These are phyloP conservation scores for Platalea minor DNA, from an alignment of 2,797 vertebrate species.

Conservation along the genomic window DNA sequence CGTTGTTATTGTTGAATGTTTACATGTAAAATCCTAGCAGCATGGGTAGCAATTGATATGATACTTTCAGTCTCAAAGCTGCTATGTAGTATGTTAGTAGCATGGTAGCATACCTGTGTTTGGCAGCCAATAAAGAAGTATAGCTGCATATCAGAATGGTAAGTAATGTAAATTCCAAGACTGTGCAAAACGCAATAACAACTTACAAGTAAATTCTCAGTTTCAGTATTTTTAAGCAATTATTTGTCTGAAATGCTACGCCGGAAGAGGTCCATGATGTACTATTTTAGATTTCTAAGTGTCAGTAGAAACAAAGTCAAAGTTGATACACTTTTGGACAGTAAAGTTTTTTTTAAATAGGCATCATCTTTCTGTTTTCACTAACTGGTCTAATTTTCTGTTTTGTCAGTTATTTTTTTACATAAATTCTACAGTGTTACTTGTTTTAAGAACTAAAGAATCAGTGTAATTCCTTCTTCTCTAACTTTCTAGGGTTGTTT, in stretches of 20 bases:
- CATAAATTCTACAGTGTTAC: not conserved
- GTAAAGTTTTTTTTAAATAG: not conserved
- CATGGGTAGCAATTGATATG: not conserved
- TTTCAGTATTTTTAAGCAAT: not conserved
- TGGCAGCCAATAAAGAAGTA: not conserved
- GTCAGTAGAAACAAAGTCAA: not conserved
- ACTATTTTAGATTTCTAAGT: not conserved
- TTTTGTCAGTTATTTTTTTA: not conserved
- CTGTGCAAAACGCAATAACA: not conserved
- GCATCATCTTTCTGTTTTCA: not conserved
- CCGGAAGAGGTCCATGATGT: not conserved
- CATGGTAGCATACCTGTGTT: not conserved
- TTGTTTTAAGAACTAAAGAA: not conserved
- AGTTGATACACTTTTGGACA: not conserved
- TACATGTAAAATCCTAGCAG: not conserved
- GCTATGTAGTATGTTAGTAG: not conserved
- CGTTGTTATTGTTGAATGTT: not conserved
- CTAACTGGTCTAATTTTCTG: not conserved
- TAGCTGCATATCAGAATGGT: not conserved
- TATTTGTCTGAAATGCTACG: not conserved
- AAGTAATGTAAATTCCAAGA: not conserved
- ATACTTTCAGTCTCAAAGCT: not conserved
- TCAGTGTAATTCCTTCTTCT: not conserved
- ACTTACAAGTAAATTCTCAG: not conserved
- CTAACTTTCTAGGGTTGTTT: not conserved